Evolutionary conservation across 2,888 invertebrate species (phyloP).

Genomic region (Lathronympha strigana): DNA sequence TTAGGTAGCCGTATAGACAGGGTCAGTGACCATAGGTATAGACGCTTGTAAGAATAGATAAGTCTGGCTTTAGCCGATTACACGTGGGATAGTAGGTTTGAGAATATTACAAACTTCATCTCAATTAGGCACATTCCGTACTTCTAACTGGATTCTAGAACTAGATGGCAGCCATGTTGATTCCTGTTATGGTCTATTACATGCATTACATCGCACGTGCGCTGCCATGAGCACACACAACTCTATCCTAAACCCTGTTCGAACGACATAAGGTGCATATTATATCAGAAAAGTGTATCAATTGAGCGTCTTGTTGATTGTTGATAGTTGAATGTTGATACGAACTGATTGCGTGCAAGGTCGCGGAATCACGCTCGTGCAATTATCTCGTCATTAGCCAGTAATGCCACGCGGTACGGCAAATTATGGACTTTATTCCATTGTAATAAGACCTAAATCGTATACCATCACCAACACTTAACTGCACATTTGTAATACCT

Average conservation of each 20-base stretch:
- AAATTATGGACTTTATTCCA: background rate
- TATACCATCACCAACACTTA: background rate
- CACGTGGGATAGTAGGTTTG: no score
- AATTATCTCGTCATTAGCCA: slow-evolving; percentile 39
- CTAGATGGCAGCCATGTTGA: slow-evolving; percentile 23
- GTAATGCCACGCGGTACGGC: background rate
- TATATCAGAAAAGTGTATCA: background rate
- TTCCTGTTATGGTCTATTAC: slow-evolving; percentile 10
- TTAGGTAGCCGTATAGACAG: no score
- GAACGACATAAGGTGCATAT: background rate
- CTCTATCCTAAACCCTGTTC: background rate
- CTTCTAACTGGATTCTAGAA: background rate
- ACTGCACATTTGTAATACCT: no score
- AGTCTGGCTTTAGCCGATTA: no score
- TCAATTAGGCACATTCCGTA: background rate
- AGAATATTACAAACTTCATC: no score
- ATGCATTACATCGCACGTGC: slow-evolving; percentile 11
- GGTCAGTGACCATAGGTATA: no score
- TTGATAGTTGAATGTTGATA: slow-evolving; percentile 28
- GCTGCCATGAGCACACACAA: background rate
- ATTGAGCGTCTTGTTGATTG: slow-evolving; percentile 35
- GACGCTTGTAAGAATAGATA: no score
- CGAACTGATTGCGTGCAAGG: slow-evolving; percentile 37
- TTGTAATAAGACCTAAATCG: background rate
- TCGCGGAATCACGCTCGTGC: slow-evolving; percentile 38